Conservation (phyloP, 2,888 invertebrate species). For the Rhingia rostrata region DNA sequence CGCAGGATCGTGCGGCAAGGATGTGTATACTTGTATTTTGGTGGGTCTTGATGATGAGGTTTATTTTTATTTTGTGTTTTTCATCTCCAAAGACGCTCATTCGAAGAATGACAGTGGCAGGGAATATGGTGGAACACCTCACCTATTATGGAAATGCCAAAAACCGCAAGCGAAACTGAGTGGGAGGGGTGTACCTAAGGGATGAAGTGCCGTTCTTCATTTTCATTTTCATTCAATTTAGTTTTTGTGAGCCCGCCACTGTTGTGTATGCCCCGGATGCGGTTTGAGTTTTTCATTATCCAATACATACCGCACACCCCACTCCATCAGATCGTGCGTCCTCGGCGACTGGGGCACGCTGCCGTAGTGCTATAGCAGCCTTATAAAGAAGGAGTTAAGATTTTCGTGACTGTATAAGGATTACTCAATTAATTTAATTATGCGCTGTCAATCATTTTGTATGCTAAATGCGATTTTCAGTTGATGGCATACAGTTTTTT, state of each 20-base stretch:
- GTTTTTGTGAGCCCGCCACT: conserved; percentile 52
- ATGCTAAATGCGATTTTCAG: conserved; percentile 75
- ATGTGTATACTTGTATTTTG: conserved; percentile 62
- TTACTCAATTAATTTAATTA: conserved; percentile 84
- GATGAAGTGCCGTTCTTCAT: conserved; percentile 73
- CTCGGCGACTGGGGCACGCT: conserved; percentile 61
- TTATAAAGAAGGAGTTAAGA: conserved; percentile 66
- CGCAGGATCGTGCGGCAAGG: conserved; percentile 47
- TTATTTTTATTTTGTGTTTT: conserved; percentile 41
- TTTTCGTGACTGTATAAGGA: conserved; percentile 78
- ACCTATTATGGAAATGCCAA: conserved; percentile 73
- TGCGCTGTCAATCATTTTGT: conserved; percentile 83
- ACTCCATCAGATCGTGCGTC: background rate
- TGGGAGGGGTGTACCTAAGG: conserved; percentile 35
- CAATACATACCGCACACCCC: conserved; percentile 51
- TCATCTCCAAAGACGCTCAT: conserved; percentile 56
- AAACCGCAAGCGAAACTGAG: conserved; percentile 65
- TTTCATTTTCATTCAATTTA: conserved; percentile 75
- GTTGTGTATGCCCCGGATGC: conserved; percentile 54
- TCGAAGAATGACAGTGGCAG: conserved; percentile 49
- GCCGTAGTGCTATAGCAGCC: conserved; percentile 52
- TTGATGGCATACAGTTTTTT: conserved; percentile 64
- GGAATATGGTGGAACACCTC: conserved; percentile 68
- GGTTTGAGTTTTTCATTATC: conserved; percentile 73
- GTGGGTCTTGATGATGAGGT: conserved; percentile 66